Percentiles rank a stretch among this genome's conserved stretches.
Evolutionary conservation across 2,888 invertebrate species (phyloP).

Genomic region (Eremobia ochroleuca): DNA sequence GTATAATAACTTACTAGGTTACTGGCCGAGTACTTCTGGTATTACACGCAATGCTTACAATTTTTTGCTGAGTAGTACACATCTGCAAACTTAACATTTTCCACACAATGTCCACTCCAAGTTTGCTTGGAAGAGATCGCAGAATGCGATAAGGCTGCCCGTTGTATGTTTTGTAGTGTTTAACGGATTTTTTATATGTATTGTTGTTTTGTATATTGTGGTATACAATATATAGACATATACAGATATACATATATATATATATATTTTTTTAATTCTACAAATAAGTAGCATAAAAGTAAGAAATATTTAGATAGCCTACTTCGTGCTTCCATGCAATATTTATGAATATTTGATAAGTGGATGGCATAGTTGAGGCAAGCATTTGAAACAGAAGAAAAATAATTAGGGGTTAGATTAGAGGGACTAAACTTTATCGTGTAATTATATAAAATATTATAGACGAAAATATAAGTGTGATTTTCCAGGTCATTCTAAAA

Average conservation of each 20-base stretch:
- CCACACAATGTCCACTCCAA: too few relatives aligned
- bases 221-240: too few relatives aligned
- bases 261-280: not conserved
- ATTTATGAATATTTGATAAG: too few relatives aligned
- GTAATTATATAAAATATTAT: not conserved
- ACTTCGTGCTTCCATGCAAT: not conserved
- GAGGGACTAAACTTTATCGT: not conserved
- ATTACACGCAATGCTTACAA: not conserved
- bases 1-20: constrained; percentile 17
- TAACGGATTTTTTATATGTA: too few relatives aligned
- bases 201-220: too few relatives aligned
- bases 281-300: not conserved
- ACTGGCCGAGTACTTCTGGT: not conserved
- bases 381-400: not conserved
- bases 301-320: not conserved
- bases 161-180: too few relatives aligned
- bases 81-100: not conserved
- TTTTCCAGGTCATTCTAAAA: not conserved
- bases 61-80: not conserved
- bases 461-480: not conserved
- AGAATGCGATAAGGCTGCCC: too few relatives aligned
- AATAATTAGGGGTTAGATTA: not conserved
- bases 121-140: not conserved
- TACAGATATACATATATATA: not conserved
- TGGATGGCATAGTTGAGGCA: not conserved